Percentiles rank a stretch among this genome's conserved stretches.
These are phyloP conservation scores for Conistra vaccinii DNA, from an alignment of 2,888 invertebrate species.

Conservation along the genomic window DNA sequence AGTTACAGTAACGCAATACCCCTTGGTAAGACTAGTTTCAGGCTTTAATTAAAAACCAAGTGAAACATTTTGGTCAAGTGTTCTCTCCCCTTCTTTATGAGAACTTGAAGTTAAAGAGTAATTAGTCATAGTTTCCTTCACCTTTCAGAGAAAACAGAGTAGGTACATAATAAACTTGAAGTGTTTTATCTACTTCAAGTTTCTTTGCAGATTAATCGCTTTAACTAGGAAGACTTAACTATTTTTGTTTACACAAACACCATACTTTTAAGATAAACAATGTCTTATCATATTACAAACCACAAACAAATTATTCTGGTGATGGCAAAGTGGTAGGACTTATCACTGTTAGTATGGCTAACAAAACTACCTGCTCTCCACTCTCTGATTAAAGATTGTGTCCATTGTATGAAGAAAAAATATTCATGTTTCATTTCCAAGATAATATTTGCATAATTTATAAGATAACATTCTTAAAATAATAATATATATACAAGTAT, in stretches of 20 bases:
- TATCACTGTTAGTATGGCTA: conserved; percentile 45
- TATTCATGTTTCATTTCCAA: background rate
- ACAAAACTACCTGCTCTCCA: conserved; percentile 63
- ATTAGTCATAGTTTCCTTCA: too few species aligned
- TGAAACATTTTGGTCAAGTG: background rate
- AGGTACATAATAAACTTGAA: too few species aligned
- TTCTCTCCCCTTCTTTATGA: background rate
- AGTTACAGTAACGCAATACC: background rate
- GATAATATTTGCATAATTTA: background rate
- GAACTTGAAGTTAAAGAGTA: too few species aligned
- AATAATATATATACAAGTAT: background rate
- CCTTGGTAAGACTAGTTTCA: background rate
- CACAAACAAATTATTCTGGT: conserved; percentile 21
- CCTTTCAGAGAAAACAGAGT: too few species aligned
- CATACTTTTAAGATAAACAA: background rate
- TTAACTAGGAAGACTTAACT: too few species aligned
- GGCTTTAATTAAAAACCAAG: background rate
- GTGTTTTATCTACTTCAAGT: too few species aligned
- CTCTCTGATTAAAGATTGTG: conserved; percentile 69
- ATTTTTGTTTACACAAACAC: conserved; percentile 3
- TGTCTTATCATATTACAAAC: background rate
- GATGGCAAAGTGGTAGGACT: conserved; percentile 25
- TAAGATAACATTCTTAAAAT: background rate
- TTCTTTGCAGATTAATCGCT: too few species aligned
- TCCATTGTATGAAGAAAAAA: conserved; percentile 63